phyloP scores from a whole-genome alignment of 2,888 invertebrate species.

The Strigamia crassipes region DNA sequence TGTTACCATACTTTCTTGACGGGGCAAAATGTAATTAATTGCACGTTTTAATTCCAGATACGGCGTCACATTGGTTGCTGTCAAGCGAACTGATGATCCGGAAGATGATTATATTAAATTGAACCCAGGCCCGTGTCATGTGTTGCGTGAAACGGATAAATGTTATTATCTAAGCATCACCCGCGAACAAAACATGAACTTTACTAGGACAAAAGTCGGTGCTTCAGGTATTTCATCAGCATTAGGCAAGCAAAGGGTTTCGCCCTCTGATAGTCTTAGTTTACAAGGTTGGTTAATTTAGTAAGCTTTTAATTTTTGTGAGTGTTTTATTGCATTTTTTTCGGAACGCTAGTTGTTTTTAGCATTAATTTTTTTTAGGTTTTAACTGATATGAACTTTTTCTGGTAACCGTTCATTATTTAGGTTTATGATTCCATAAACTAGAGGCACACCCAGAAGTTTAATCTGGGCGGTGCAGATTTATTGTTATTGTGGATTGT shows the following conservation, averaged over 20 bases:
- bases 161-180: slow-evolving; percentile 61
- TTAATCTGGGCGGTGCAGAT: too few species aligned
- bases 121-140: slow-evolving; percentile 62
- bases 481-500: too few species aligned
- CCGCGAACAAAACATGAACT: slow-evolving; percentile 61
- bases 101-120: slow-evolving; percentile 59
- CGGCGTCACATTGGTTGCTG: slow-evolving; percentile 62
- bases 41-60: slow-evolving; percentile 57
- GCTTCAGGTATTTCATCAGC: slow-evolving; percentile 35
- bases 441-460: too few species aligned
- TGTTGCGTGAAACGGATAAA: slow-evolving; percentile 60
- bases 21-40: background rate
- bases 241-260: slow-evolving; percentile 22
- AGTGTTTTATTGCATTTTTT: too few species aligned
- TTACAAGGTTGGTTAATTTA: background rate
- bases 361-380: too few species aligned
- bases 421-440: too few species aligned
- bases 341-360: too few species aligned
- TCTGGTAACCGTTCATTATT: too few species aligned
- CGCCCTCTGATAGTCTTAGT: background rate
- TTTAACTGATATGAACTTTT: too few species aligned
- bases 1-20: too few species aligned
- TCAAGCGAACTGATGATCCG: slow-evolving; percentile 55
- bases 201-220: slow-evolving; percentile 49
- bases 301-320: background rate